phyloP scores from a whole-genome alignment of 2,113 vertebrate genomes.

The Nettapus auritus region DNA sequence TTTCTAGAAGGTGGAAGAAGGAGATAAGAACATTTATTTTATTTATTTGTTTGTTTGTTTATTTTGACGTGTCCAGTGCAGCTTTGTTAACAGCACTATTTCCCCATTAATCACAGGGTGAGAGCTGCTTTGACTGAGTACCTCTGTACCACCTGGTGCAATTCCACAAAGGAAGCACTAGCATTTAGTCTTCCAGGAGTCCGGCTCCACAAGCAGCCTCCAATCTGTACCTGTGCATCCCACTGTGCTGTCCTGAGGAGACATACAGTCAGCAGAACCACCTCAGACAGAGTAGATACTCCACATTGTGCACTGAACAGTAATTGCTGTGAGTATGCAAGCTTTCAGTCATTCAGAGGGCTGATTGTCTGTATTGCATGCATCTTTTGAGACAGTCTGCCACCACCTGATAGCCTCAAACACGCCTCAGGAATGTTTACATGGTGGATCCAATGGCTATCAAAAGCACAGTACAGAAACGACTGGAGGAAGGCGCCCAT shows the following conservation, averaged over 20 bases:
- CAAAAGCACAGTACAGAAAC: background rate
- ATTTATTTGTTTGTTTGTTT: no score
- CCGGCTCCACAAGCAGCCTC: background rate
- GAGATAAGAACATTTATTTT: no score
- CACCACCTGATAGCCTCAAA: background rate
- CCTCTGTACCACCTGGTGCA: background rate
- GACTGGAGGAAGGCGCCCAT: background rate
- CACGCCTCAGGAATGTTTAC: background rate
- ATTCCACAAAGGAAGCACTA: background rate
- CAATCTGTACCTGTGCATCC: background rate
- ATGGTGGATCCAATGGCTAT: background rate
- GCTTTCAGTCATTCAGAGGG: background rate
- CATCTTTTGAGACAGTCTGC: background rate
- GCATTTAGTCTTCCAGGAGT: background rate
- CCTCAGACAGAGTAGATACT: background rate
- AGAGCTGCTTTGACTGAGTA: background rate
- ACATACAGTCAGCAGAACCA: background rate
- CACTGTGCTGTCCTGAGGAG: background rate
- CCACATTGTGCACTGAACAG: background rate
- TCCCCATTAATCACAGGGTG: background rate
- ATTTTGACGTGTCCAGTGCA: background rate
- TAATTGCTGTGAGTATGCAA: background rate
- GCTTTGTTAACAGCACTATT: background rate
- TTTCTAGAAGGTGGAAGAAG: background rate
- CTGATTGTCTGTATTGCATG: background rate